Conservation (phyloP, 2,888 invertebrate genomes). For the Agrotis exclamationis region DNA sequence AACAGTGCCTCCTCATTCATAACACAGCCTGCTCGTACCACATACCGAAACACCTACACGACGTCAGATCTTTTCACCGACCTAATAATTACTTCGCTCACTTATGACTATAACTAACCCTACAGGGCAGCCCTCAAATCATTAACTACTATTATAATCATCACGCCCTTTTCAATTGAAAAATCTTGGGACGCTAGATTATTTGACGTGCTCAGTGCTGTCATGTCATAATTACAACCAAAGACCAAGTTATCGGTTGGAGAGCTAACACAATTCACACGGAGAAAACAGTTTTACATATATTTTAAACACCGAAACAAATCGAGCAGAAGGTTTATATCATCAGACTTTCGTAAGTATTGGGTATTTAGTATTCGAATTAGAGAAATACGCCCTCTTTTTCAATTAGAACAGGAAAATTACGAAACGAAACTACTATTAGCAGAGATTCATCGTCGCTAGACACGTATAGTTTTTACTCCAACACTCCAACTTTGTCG, state of each 20-base stretch:
- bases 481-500: constrained; percentile 28
- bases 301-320: constrained; percentile 34
- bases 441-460: constrained; percentile 51
- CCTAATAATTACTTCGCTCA: constrained; percentile 62
- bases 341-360: constrained; percentile 13
- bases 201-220: constrained; percentile 62
- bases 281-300: constrained; percentile 40
- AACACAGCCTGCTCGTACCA: constrained; percentile 88
- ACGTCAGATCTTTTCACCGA: constrained; percentile 66
- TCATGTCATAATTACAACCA: constrained; percentile 66
- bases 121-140: constrained; percentile 54
- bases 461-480: constrained; percentile 39
- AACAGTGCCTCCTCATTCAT: constrained; percentile 95
- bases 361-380: constrained; percentile 27
- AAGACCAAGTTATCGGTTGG: constrained; percentile 48
- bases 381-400: constrained; percentile 64
- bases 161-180: constrained; percentile 70
- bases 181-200: constrained; percentile 68
- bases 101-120: constrained; percentile 49
- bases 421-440: constrained; percentile 62
- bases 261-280: constrained; percentile 47
- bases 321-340: constrained; percentile 19
- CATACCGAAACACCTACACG: constrained; percentile 81
- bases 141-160: constrained; percentile 58
- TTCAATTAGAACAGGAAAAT: constrained; percentile 61